Base-by-base conservation (phyloP, 2,888 invertebrate genomes). In the Cerastis rubricosa region DNA sequence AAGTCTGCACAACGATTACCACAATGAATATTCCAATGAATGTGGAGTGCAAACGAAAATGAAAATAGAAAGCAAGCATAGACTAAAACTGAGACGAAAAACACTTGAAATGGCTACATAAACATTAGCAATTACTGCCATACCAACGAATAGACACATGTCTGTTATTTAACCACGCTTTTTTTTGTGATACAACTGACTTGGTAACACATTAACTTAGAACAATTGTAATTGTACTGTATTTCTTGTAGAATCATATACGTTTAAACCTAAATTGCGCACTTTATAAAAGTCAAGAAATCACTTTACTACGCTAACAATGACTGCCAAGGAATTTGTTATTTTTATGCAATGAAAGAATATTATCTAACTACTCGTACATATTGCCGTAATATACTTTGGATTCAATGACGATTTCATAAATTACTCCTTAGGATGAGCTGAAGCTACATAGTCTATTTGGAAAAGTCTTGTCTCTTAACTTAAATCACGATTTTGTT, bases 1-100 rank as follows among this genome's bases (percentile, higher is more conserved):
- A 65, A 59, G 2, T 54, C 8, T 40, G 40, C 17, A 29, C 29
- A 54, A 7, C 19, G 11, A 35, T 49, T 49, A n/a, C 8, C 14
- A 22, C 19, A 43, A 29, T 61, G 11, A 35, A 79, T 64, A 49
- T 65, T 79, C 43, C 14, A 66, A 71, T 29, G 59, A 71, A 68
- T 54, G 14, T 47, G 25, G 22, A 25, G 49, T 59, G 63, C 72
- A 66, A 64, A 73, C 43, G 47, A 61, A 82, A 84, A 76, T 68
- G 68, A 76, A 76, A 80, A 69, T 80, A 59, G 83, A 80, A 80
- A 80, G 83, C 76, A 74, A 74, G 69, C 65, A 43, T 61, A 69
- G 71, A 80, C 40, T 40, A 40, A 74, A 85, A 69, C 7, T 63
- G 51, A 69, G 29, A 66, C 35, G 65, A 78, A 80, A 65, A 70